Percentiles rank a stretch among this genome's conserved stretches.
These are phyloP conservation scores for Ceramica pisi DNA, from an alignment of 2,888 invertebrate species.

Conservation along the genomic window DNA sequence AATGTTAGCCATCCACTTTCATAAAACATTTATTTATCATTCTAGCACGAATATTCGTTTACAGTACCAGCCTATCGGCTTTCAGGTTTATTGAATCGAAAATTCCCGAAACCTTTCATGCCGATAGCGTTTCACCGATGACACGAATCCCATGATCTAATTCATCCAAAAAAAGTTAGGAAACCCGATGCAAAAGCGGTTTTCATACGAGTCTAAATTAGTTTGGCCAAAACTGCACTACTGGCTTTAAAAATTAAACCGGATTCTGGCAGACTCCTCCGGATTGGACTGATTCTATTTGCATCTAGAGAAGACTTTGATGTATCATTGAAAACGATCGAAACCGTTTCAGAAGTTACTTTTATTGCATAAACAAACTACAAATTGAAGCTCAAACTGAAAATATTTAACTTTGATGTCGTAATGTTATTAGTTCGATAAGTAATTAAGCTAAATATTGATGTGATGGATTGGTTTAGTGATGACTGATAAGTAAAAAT, in stretches of 20 bases:
- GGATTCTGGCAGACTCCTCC: conserved; percentile 18
- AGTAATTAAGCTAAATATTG: conserved; percentile 37
- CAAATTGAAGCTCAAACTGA: conserved; percentile 34
- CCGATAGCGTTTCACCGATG: conserved; percentile 18
- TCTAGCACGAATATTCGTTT: conserved; percentile 3
- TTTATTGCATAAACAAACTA: conserved; percentile 63
- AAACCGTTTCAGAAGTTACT: conserved; percentile 54
- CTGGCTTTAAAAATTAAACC: conserved; percentile 1
- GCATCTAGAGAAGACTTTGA: conserved; percentile 50
- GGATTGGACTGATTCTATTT: conserved; percentile 41
- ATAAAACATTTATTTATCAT: conserved; percentile 1
- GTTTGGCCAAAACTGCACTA: conserved; percentile 17
- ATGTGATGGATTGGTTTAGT: conserved; percentile 28
- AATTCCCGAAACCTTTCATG: conserved; percentile 15
- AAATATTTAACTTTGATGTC: conserved; percentile 60
- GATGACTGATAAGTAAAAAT: conserved; percentile 9
- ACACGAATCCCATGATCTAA: conserved; percentile 24
- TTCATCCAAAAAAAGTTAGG: conserved; percentile 23
- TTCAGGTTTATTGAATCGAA: conserved; percentile 31
- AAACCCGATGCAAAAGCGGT: not conserved
- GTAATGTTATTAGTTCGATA: conserved; percentile 42
- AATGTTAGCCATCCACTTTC: not conserved
- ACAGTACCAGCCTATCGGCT: not conserved
- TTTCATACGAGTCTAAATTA: not conserved
- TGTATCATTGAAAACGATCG: conserved; percentile 55